Evolutionary conservation across 2,113 vertebrate genomes (phyloP), one percentile per base, ranked within the genome.

Genomic region (Camelus dromedarius): DNA sequence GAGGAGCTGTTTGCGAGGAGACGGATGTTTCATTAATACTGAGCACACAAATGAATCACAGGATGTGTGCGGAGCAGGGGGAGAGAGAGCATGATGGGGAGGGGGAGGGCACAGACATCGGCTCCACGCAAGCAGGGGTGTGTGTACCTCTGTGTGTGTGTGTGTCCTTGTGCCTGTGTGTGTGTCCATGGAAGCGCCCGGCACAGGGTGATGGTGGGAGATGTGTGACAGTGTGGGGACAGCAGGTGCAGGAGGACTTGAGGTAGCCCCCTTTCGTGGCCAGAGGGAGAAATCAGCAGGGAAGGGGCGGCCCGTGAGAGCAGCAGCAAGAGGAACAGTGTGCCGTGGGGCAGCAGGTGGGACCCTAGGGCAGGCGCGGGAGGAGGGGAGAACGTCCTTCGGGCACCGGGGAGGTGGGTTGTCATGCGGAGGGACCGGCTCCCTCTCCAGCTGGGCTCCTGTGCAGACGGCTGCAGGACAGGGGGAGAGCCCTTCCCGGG

Each of bases 401-500:
- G 7, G 69, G 58, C 22, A 14, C 6, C 58, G 3, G 54, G 73
- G 62, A 20, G 48, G 48, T 24, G 69, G 54, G 26, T 6, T 26
- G 38, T 42, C 46, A 12, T 2, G 56, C 11, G 8, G 50, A 48
- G 38, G 28, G 85, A 38, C 38, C 38, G 85, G 79, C 20, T 75
- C 32, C 35, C 19, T 18, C 10, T 46, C 5, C 6, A 56, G 69
- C 42, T 85, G 14, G 4, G 60, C 60, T 58, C 11, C 75, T 24
- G 14, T 30, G 22, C 20, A 2, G n/a, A 32, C 0, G 88, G 72
- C 48, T 46, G 14, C 19, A 13, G n/a, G 35, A 6, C 30, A 8
- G 2, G 0, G 3, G 1, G 6, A 24, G 2, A 14, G 6, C 15
- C 19, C 8, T 86, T 22, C 26, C 22, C 1, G 5, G 11, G 18